phyloP scores from a whole-genome alignment of 2,797 vertebrate species.

The Hippopotamyrus pictus region DNA sequence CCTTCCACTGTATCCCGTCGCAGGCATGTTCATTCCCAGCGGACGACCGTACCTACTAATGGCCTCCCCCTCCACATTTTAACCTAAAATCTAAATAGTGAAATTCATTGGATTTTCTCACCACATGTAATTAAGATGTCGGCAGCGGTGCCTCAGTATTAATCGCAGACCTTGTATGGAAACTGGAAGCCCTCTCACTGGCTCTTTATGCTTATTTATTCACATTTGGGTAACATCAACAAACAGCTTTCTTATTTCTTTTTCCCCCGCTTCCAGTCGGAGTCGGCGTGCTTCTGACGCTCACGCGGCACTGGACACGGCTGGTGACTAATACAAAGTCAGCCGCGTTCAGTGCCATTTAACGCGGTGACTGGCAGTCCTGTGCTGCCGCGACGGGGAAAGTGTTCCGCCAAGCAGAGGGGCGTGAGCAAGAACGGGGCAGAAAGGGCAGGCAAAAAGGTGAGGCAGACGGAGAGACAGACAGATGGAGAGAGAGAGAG shows the following conservation, averaged over 20 bases:
- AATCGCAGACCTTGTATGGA: neutral
- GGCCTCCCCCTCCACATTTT: neutral
- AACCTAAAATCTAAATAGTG: neutral
- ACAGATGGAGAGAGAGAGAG: neutral
- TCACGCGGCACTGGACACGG: neutral
- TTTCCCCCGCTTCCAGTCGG: neutral
- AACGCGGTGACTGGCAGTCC: neutral
- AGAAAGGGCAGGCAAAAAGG: neutral
- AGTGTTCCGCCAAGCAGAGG: neutral
- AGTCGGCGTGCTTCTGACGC: too few species aligned
- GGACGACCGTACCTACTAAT: neutral
- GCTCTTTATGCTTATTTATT: neutral
- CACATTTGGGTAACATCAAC: neutral
- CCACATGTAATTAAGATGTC: conserved; percentile 5
- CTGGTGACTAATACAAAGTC: too few species aligned
- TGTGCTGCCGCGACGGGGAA: neutral
- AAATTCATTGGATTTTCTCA: conserved; percentile 3
- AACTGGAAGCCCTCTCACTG: neutral
- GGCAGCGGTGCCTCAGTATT: neutral
- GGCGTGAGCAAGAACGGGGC: neutral
- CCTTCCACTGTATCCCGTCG: neutral
- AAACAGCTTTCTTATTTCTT: neutral
- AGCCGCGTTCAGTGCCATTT: neutral
- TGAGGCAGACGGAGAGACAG: neutral
- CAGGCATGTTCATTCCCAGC: neutral